These are phyloP conservation scores for Phaetusa simplex DNA, from an alignment of 2,113 vertebrate species.

Conservation along the genomic window DNA sequence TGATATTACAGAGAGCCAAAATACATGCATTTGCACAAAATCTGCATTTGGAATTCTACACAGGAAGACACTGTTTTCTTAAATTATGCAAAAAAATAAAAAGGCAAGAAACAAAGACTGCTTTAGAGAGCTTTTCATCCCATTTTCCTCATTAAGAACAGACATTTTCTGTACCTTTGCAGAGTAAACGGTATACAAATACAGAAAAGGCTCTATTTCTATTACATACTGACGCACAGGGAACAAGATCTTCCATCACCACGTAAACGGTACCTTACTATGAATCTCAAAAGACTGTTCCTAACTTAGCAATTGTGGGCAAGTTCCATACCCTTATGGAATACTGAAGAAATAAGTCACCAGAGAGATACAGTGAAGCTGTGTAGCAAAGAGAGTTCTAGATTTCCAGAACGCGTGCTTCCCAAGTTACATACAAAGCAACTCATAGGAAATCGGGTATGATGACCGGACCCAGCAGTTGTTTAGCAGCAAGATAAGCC, in stretches of 20 bases:
- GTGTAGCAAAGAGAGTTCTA: not conserved
- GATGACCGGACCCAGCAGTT: accelerated
- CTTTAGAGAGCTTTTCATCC: not conserved
- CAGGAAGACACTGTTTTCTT: not conserved
- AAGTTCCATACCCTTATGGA: not conserved
- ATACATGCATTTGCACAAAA: not conserved
- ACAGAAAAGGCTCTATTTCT: not conserved
- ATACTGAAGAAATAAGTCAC: not conserved
- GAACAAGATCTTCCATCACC: not conserved
- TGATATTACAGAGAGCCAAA: not conserved
- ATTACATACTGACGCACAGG: not conserved
- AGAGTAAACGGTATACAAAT: not conserved
- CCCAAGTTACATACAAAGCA: not conserved
- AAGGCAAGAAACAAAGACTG: not conserved
- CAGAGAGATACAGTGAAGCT: not conserved
- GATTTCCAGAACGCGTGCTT: not conserved
- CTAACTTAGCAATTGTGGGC: not conserved
- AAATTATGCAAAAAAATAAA: not conserved
- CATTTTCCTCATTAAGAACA: not conserved
- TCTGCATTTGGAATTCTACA: not conserved
- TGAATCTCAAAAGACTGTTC: not conserved
- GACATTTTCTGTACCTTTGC: not conserved
- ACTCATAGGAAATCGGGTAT: not conserved
- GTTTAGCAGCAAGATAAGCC: not conserved
- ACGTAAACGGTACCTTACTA: not conserved